Conservation (phyloP, 2,797 vertebrate species). For the Rhinogobio ventralis region DNA sequence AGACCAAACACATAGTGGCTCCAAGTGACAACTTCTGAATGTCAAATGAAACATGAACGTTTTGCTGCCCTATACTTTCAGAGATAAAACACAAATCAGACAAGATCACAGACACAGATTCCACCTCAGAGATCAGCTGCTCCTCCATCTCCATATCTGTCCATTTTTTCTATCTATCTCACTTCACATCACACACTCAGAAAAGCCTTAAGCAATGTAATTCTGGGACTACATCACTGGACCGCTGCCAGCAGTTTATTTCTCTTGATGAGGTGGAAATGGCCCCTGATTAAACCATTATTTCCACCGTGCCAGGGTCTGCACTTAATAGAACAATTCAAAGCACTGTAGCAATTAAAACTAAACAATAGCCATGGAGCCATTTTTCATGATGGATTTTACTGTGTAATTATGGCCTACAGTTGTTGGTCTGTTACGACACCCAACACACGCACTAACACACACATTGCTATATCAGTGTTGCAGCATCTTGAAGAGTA, state of each 20-base stretch:
- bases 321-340: conserved; percentile 55
- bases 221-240: conserved; percentile 25
- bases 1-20: background rate
- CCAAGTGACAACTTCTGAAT: conserved; percentile 43
- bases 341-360: conserved; percentile 61
- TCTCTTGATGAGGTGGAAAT: conserved; percentile 51
- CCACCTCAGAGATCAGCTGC: conserved; percentile 18
- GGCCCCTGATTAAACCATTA: conserved; percentile 57
- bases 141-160: background rate
- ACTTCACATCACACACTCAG: background rate
- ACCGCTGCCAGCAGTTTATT: conserved; percentile 41
- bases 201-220: conserved; percentile 6
- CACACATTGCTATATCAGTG: background rate
- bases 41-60: conserved; percentile 25
- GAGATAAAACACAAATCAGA: background rate
- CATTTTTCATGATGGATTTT: conserved; percentile 46
- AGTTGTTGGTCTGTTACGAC: conserved; percentile 8
- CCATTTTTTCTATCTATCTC: background rate
- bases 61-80: background rate
- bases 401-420: conserved; percentile 42
- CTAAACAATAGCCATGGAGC: conserved; percentile 50
- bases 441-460: conserved; percentile 4
- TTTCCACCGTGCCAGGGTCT: conserved; percentile 48
- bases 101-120: conserved; percentile 25
- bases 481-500: background rate